phyloP scores from a whole-genome alignment of 2,888 invertebrate genomes.

The Sinotaia quadrata region DNA sequence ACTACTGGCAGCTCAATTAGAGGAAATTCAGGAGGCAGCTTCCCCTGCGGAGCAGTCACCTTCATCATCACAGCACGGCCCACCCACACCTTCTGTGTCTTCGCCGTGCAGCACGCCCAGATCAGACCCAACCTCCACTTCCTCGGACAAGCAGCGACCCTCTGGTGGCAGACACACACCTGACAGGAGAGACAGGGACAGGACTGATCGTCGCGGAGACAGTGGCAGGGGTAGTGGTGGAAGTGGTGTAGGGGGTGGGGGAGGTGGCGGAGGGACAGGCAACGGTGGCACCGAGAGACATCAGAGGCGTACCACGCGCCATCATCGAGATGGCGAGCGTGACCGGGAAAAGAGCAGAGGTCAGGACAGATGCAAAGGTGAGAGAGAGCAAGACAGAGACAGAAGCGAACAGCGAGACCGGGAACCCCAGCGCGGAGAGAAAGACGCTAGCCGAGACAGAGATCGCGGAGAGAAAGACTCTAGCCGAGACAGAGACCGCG shows the following conservation, averaged over 20 bases:
- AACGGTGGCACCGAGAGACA: constrained; percentile 14
- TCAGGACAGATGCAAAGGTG: constrained; percentile 4
- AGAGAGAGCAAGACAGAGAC: constrained; percentile 10
- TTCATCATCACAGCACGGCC: constrained; percentile 67
- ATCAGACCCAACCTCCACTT: constrained; percentile 61
- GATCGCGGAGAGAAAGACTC: background rate
- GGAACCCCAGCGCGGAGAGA: background rate
- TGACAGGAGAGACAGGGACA: constrained; percentile 4
- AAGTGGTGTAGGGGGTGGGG: constrained; percentile 4
- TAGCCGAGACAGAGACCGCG: constrained; percentile 3
- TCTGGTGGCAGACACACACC: constrained; percentile 16
- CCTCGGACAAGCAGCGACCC: constrained; percentile 49
- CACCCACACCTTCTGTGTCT: constrained; percentile 65
- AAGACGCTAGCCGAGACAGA: background rate
- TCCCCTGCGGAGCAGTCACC: constrained; percentile 61
- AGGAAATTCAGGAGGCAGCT: constrained; percentile 62
- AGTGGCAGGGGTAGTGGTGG: background rate
- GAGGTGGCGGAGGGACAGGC: constrained; percentile 11
- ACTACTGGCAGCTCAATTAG: constrained; percentile 65
- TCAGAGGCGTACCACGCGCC: constrained; percentile 21
- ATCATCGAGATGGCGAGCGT: constrained; percentile 19
- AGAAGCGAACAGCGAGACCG: background rate
- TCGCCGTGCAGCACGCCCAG: constrained; percentile 66
- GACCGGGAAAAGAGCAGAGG: background rate
- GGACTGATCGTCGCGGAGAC: background rate